Conservation (phyloP, 2,888 invertebrate genomes). For the Phorcus lineatus region DNA sequence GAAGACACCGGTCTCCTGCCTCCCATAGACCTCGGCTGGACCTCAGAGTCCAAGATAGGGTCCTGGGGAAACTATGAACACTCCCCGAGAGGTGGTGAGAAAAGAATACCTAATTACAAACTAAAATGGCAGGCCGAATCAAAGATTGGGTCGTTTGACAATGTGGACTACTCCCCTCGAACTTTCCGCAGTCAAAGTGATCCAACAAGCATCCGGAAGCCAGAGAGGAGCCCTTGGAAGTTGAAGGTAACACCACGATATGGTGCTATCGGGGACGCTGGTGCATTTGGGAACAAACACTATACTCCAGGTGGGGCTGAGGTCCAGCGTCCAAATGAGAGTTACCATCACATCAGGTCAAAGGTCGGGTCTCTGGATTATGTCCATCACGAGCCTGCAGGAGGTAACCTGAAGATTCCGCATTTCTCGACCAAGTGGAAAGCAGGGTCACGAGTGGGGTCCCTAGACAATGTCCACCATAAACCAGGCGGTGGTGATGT, state of each 20-base stretch:
- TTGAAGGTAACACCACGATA: conserved; percentile 47
- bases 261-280: conserved; percentile 52
- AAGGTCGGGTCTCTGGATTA: conserved; percentile 61
- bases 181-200: conserved; percentile 23
- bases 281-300: conserved; percentile 48
- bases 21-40: conserved; percentile 60
- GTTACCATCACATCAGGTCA: conserved; percentile 46
- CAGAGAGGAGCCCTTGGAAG: background rate
- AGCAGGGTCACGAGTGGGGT: conserved; percentile 53
- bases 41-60: conserved; percentile 53
- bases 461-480: conserved; percentile 56
- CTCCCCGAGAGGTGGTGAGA: conserved; percentile 55
- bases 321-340: background rate
- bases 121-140: conserved; percentile 83
- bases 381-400: conserved; percentile 46
- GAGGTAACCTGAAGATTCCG: conserved; percentile 45
- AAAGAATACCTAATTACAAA: conserved; percentile 48
- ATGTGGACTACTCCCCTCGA: conserved; percentile 41
- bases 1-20: conserved; percentile 35
- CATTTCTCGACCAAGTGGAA: conserved; percentile 50
- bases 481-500: conserved; percentile 56
- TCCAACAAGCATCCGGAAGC: background rate
- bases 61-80: conserved; percentile 59
- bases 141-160: conserved; percentile 81
- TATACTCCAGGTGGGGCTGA: conserved; percentile 55